Evolutionary conservation across 2,888 invertebrate species (phyloP), one percentile per base, ranked within the genome.

Genomic region (Rhopalosiphum nymphaeae): DNA sequence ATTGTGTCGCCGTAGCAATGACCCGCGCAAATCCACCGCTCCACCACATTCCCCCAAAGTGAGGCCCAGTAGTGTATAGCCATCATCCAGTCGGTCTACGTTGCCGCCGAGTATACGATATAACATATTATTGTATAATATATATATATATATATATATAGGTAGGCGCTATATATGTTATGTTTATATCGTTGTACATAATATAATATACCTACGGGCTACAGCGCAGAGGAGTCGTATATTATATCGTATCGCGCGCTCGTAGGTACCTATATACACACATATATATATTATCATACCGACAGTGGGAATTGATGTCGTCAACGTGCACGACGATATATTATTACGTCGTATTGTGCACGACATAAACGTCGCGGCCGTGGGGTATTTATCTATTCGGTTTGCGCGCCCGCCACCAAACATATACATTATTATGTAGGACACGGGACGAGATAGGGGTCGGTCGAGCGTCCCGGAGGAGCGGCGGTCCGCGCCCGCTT

Each of bases 361-460:
- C 89, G 57, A 25, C 78, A 21, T 25, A 78, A 42, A 78, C 78
- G 78, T 21, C 78, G 78, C 78, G 46, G 46, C 87, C 87, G 46
- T 87, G 29, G 46, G 87, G 87, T 46, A 89, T 53, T 53, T 89
- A 89, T 53, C 78, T 78, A 78, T 78, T 78, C 78, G 78, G 78
- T 78, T 78, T 36, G 49, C 87, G 53, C 87, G 36, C 87, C 25
- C 29, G 84, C 56, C 42, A 10, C 53, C 21, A 26, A 78, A 42
- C 78, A 36, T 36, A 78, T 78, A 78, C 36, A 78, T 36, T 78
- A 21, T 78, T 36, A 7, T 7, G 9, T 36, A 13, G 78, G 36
- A 36, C 36, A 9, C 78, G 78, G 36, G 21, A 21, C 78, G 78
- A 78, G 36, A 78, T 21, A 36, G 78, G 78, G 67, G 36, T 42